Base-by-base conservation (phyloP, 2,113 vertebrate species). In the Scomber colias region DNA sequence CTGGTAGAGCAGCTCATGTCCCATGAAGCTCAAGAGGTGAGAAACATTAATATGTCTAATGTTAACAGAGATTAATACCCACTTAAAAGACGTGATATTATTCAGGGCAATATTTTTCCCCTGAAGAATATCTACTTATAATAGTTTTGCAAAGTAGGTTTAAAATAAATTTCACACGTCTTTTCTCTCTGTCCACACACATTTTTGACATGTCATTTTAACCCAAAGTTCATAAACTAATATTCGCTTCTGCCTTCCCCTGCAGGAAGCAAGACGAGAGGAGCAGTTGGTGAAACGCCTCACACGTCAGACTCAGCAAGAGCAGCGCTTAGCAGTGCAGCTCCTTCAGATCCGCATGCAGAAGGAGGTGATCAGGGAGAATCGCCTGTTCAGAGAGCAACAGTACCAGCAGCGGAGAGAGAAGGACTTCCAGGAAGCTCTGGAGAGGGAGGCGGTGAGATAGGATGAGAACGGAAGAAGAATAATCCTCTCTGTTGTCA, bases 371-470 rank as follows among this genome's bases (percentile, higher is more conserved):
- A 88, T 99, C 15, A 91, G 90, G 64, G 94, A 97, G 82, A 99
- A 97, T 90, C 95, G 97, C 31, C 93, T 97, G 83, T 95, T 96
- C 92, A 95, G 95, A 81, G 96, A 98, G 91, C 96, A 94, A 45
- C 97, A 99, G 50, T 95, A 95, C 87, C 95, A 97, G 71, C 94
- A 97, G 84, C 95, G 95, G 68, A 90, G 96, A 17, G 94, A 95
- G 54, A 95, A 88, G 73, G 97, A 98, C 72, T 96, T 97, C 83
- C 95, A 95, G 78, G 96, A 97, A 90, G 95, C 96, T 65, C 95
- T 97, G 85, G 94, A 97, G 64, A 95, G 93, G 92, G 96, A 98
- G 91, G 95, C 92, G 94, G 98, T 99, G 96, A 94, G 93, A 86
- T 84, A 61, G 73, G 86, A 84, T 61, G 48, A 77, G 64, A 79